Percentiles rank a stretch among this genome's conserved stretches.
Evolutionary conservation across 2,797 vertebrate genomes (phyloP).

Genomic region (Meriones psammophilus): DNA sequence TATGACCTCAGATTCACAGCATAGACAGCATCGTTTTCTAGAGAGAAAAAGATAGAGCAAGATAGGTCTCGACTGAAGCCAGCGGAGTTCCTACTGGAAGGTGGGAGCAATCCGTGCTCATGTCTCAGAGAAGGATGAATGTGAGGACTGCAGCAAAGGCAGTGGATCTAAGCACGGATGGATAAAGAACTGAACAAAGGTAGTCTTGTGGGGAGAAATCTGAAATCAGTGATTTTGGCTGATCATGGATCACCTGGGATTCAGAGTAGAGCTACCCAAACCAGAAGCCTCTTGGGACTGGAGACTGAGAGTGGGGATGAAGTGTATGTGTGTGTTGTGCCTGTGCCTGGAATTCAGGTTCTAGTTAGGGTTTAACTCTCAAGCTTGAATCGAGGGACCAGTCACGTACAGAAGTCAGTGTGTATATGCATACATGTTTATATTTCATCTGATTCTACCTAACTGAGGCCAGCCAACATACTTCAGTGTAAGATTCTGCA

Average conservation of each 20-base stretch:
- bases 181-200: neutral
- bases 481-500: neutral
- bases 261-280: neutral
- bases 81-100: neutral
- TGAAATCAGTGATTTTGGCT: neutral
- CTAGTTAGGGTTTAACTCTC: neutral
- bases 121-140: neutral
- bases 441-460: neutral
- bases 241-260: neutral
- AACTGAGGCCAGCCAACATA: neutral
- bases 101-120: neutral
- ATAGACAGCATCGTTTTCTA: neutral
- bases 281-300: neutral
- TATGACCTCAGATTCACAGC: neutral
- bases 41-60: neutral
- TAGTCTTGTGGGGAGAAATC: neutral
- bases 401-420: neutral
- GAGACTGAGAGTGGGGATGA: neutral
- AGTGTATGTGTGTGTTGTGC: neutral
- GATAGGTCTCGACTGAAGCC: neutral
- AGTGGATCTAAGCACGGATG: too few relatives aligned
- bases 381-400: neutral
- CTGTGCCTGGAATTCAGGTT: neutral
- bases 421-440: neutral
- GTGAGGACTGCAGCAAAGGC: neutral